These are phyloP conservation scores for Bungarus multicinctus DNA, from an alignment of 2,113 vertebrate species.

Conservation along the genomic window DNA sequence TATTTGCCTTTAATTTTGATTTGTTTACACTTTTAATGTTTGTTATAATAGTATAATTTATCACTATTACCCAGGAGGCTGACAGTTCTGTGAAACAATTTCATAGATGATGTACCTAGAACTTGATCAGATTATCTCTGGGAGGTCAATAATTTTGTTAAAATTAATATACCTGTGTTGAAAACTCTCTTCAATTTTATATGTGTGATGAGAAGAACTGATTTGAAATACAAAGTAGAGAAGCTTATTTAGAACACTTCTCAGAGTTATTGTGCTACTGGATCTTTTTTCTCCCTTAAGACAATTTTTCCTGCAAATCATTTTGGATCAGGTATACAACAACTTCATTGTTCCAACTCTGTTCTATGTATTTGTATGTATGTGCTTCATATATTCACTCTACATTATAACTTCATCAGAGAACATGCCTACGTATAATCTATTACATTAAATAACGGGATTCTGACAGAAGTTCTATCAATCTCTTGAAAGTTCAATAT, in stretches of 20 bases:
- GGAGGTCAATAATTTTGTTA: not conserved
- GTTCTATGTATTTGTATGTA: not conserved
- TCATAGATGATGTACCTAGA: not conserved
- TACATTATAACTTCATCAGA: not conserved
- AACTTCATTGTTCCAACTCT: not conserved
- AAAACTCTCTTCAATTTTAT: not conserved
- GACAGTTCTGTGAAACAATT: not conserved
- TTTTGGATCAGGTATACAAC: not conserved
- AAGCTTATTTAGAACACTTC: not conserved
- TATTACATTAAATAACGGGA: not conserved
- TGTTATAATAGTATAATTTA: not conserved
- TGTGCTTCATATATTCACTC: not conserved
- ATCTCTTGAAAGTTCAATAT: not conserved
- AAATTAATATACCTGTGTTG: not conserved
- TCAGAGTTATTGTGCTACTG: not conserved
- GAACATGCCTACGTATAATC: not conserved
- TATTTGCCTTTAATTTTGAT: not conserved
- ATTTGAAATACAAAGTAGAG: not conserved
- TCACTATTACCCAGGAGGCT: not conserved
- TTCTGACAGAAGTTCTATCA: not conserved
- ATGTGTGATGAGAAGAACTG: not conserved
- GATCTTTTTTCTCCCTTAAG: not conserved
- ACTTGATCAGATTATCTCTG: not conserved
- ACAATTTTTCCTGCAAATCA: not conserved
- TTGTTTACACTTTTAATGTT: not conserved